phyloP scores from a whole-genome alignment of 92 coral and sea anemone genomes.

The Anthopleura xanthogrammica region DNA sequence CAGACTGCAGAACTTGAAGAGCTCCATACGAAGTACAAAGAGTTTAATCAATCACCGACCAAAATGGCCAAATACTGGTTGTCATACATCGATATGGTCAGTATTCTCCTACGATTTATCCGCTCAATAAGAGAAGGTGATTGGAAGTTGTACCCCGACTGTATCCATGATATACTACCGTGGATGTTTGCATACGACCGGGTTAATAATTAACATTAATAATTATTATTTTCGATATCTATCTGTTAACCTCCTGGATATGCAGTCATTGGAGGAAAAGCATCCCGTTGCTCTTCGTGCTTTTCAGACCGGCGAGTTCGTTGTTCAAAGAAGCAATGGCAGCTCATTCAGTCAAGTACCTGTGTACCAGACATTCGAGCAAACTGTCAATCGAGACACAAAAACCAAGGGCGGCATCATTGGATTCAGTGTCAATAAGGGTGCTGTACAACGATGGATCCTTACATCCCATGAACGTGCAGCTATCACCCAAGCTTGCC shows the following conservation, averaged over 20 bases:
- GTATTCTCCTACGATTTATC: constrained; percentile 30
- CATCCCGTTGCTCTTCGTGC: no score
- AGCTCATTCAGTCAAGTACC: no score
- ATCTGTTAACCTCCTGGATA: neutral
- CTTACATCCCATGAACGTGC: constrained; percentile 61
- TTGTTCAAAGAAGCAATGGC: no score
- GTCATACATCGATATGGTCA: constrained; percentile 17
- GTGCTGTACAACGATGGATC: constrained; percentile 60
- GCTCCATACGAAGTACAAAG: no score
- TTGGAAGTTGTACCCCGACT: constrained; percentile 37
- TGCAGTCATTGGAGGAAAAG: constrained; percentile 42
- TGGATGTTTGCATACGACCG: constrained; percentile 56
- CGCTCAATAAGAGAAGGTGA: constrained; percentile 52
- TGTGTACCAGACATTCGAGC: constrained; percentile 15
- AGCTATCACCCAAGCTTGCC: constrained; percentile 60
- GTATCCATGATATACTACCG: constrained; percentile 35
- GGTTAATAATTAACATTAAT: no score
- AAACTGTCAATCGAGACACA: constrained; percentile 46
- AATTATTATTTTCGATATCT: constrained; percentile 24
- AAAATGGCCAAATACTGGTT: neutral
- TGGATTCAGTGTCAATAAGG: constrained; percentile 41
- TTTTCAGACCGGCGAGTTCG: no score
- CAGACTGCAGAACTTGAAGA: no score
- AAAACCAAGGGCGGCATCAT: constrained; percentile 55
- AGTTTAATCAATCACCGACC: no score